These are phyloP conservation scores for Catostomus latipinnis DNA, from an alignment of 2,797 vertebrate species.

Conservation along the genomic window DNA sequence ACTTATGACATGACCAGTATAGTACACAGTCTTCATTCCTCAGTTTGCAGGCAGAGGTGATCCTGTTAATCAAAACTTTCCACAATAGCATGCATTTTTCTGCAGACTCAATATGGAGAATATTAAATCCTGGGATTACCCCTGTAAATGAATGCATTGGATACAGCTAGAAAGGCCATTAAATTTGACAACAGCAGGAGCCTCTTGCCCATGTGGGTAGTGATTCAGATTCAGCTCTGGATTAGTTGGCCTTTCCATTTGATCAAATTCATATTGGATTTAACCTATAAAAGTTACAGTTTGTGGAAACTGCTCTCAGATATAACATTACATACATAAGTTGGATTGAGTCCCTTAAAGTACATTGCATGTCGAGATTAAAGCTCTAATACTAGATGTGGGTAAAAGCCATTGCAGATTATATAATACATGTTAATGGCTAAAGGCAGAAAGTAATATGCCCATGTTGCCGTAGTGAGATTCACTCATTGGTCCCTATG, in stretches of 20 bases:
- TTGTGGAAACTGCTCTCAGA: neutral
- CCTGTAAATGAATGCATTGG: neutral
- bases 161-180: conserved; percentile 5
- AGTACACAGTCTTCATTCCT: neutral
- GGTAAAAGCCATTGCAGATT: conserved; percentile 11
- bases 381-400: neutral
- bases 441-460: conserved; percentile 10
- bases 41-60: neutral
- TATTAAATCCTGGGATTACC: neutral
- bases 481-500: conserved; percentile 25
- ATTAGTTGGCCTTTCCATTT: neutral
- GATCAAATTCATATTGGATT: neutral
- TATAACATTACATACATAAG: neutral
- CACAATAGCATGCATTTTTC: neutral
- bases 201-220: neutral
- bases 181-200: neutral
- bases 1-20: neutral
- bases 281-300: too few relatives aligned
- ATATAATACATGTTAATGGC: conserved; percentile 16
- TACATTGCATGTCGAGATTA: neutral
- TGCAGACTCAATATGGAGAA: neutral
- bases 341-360: neutral
- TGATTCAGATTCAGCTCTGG: neutral
- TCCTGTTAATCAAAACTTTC: conserved; percentile 7
- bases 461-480: neutral